Conservation (phyloP, 1,140 invertebrate species). For the Zeugodacus cucurbitae region DNA sequence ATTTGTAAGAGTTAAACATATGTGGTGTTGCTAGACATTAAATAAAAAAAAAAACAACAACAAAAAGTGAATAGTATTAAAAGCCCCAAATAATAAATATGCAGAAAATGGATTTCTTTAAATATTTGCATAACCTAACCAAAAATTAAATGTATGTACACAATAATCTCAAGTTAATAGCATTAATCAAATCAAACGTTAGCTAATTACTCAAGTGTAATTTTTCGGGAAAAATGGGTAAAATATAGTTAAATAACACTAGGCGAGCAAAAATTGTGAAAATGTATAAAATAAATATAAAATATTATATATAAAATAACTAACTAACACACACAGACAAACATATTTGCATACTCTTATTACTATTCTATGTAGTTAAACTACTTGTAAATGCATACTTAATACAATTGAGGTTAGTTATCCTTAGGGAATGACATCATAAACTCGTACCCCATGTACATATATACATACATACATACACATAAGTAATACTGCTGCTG, state of each 20-base stretch:
- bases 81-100: background rate
- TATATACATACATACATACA: background rate
- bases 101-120: conserved; percentile 14
- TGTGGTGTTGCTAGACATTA: background rate
- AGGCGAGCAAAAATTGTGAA: background rate
- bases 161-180: too few species aligned
- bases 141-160: too few species aligned
- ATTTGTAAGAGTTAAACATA: background rate
- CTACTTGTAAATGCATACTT: background rate
- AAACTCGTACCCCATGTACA: background rate
- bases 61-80: background rate
- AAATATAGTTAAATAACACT: background rate
- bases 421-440: background rate
- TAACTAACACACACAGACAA: background rate
- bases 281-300: background rate
- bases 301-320: background rate
- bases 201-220: background rate
- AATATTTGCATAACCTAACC: conserved; percentile 19
- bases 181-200: background rate
- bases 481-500: background rate
- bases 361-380: background rate
- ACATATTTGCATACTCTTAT: background rate
- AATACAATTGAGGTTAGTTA: background rate
- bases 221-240: conserved; percentile 32
- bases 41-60: conserved; percentile 1